Conservation (phyloP, 2,797 vertebrate genomes). For the Tamandua tetradactyla region DNA sequence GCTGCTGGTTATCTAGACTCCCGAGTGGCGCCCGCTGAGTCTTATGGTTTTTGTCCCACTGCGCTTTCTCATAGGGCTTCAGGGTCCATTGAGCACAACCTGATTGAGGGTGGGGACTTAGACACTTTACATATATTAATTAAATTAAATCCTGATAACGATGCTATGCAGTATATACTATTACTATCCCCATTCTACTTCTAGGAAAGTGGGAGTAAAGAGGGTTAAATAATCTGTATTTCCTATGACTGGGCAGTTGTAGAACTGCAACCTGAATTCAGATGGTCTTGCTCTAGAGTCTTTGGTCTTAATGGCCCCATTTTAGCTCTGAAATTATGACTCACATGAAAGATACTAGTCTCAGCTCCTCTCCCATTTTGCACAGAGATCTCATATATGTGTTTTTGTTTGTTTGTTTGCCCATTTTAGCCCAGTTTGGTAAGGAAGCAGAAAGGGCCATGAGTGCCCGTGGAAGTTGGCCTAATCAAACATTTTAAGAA, state of each 20-base stretch:
- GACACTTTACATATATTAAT: background rate
- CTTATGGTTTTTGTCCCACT: background rate
- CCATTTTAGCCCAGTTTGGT: background rate
- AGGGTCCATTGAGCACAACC: background rate
- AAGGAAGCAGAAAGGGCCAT: background rate
- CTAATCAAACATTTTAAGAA: background rate
- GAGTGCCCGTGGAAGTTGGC: background rate
- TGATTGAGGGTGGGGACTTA: background rate
- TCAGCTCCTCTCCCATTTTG: background rate
- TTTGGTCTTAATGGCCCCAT: background rate
- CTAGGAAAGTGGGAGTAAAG: background rate
- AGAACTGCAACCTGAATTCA: background rate
- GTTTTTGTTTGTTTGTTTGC: too few relatives aligned
- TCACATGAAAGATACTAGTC: background rate
- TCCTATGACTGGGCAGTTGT: background rate
- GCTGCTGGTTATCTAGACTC: background rate
- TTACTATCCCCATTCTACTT: background rate
- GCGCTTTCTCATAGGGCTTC: background rate
- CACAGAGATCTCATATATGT: background rate
- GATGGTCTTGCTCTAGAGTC: background rate
- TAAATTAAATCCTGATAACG: background rate
- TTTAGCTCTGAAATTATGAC: background rate
- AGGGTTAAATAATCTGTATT: background rate
- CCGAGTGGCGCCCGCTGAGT: background rate
- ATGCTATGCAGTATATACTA: background rate